Evolutionary conservation across 1,140 invertebrate genomes (phyloP).

Genomic region (Papilio helenus): DNA sequence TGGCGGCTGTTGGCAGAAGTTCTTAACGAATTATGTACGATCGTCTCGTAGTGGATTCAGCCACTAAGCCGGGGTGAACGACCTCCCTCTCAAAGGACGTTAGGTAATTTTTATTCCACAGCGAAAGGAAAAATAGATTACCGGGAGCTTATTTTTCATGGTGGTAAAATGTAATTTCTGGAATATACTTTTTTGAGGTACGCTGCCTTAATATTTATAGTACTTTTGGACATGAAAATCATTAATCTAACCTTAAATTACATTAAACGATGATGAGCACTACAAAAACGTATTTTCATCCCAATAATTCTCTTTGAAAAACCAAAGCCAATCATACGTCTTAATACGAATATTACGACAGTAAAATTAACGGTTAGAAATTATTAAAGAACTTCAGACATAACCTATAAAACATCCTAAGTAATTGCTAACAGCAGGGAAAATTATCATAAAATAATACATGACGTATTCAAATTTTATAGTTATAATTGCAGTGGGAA

Average conservation of each 20-base stretch:
- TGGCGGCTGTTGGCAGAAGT: constrained; percentile 33
- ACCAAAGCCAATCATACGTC: not conserved
- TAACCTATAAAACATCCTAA: not conserved
- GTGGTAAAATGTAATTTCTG: constrained; percentile 17
- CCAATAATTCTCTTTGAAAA: not conserved
- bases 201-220: not conserved
- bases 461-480: constrained; percentile 1
- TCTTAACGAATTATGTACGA: constrained; percentile 33
- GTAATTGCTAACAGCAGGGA: not conserved
- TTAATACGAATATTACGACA: not conserved
- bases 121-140: constrained; percentile 23
- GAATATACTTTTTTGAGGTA: not conserved
- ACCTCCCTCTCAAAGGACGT: constrained; percentile 31
- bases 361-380: not conserved
- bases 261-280: too few relatives aligned
- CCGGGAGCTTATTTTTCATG: constrained; percentile 2
- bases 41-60: constrained; percentile 27
- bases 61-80: constrained; percentile 37
- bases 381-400: not conserved
- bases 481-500: constrained; percentile 5
- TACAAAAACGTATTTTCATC: not conserved
- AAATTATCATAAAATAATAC: not conserved
- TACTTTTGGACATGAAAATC: not conserved
- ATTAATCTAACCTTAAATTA: not conserved
- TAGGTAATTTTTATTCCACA: constrained; percentile 30